Conservation (phyloP, 2,888 invertebrate genomes). For the Leptinotarsa juncta region DNA sequence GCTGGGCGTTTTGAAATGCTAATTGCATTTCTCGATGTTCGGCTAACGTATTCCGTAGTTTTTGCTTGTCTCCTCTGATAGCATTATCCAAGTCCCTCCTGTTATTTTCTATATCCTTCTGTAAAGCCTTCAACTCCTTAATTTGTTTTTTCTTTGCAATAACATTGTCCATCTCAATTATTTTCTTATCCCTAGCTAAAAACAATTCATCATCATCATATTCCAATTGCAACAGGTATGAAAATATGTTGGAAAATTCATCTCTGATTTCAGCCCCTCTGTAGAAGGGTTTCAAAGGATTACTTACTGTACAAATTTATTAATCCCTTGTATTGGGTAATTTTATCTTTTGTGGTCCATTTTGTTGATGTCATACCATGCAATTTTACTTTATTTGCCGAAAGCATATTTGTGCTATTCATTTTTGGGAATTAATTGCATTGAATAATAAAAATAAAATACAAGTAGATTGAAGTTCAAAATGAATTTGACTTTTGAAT, state of each 20-base stretch:
- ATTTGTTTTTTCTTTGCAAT: slow-evolving; percentile 68
- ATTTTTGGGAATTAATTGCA: slow-evolving; percentile 39
- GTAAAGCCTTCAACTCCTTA: slow-evolving; percentile 70
- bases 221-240: not conserved
- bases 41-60: slow-evolving; percentile 70
- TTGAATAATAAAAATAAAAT: not conserved
- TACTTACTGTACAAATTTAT: slow-evolving; percentile 73
- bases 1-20: slow-evolving; percentile 67
- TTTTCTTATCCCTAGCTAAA: slow-evolving; percentile 72
- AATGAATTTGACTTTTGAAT: not conserved
- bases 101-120: slow-evolving; percentile 69
- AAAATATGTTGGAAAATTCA: no score
- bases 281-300: not conserved
- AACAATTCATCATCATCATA: not conserved
- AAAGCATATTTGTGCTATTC: slow-evolving; percentile 66
- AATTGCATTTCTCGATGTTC: slow-evolving; percentile 71
- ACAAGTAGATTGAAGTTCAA: not conserved
- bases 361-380: slow-evolving; percentile 75
- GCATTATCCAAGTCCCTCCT: slow-evolving; percentile 71
- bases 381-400: slow-evolving; percentile 70
- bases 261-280: no score
- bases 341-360: slow-evolving; percentile 76
- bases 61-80: slow-evolving; percentile 72
- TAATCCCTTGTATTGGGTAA: slow-evolving; percentile 74
- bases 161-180: slow-evolving; percentile 70